Conservation (phyloP, 2,797 vertebrate species). For the Sibirionetta formosa region DNA sequence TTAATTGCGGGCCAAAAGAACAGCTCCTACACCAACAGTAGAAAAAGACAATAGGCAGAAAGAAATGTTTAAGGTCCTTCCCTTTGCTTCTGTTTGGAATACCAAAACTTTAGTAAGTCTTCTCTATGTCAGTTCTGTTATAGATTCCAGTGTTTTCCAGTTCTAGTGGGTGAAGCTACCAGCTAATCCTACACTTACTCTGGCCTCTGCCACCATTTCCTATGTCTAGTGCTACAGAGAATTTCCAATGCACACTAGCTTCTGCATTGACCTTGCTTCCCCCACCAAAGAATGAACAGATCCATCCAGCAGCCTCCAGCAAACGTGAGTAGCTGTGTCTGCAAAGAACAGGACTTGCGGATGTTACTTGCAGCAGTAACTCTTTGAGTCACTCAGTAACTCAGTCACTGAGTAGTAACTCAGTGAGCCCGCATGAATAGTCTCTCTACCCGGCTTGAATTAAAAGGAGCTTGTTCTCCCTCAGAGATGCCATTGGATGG, state of each 20-base stretch:
- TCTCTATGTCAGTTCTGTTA: neutral
- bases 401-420: too few species aligned
- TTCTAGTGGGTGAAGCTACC: neutral
- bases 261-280: neutral
- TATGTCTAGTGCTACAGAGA: neutral
- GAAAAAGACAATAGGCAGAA: neutral
- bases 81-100: neutral
- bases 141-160: neutral
- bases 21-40: neutral
- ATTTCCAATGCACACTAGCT: neutral
- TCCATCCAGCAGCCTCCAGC: neutral
- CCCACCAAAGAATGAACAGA: rapidly evolving
- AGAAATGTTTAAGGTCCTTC: neutral
- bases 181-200: neutral
- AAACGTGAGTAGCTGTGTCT: neutral
- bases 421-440: neutral
- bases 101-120: neutral
- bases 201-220: neutral
- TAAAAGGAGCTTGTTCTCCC: neutral
- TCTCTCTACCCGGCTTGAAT: neutral
- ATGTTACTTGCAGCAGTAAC: neutral
- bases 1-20: neutral
- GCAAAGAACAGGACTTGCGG: neutral
- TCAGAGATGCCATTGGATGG: neutral
- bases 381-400: neutral